Evolutionary conservation across 2,888 invertebrate genomes (phyloP).

Genomic region (Oligia strigilis): DNA sequence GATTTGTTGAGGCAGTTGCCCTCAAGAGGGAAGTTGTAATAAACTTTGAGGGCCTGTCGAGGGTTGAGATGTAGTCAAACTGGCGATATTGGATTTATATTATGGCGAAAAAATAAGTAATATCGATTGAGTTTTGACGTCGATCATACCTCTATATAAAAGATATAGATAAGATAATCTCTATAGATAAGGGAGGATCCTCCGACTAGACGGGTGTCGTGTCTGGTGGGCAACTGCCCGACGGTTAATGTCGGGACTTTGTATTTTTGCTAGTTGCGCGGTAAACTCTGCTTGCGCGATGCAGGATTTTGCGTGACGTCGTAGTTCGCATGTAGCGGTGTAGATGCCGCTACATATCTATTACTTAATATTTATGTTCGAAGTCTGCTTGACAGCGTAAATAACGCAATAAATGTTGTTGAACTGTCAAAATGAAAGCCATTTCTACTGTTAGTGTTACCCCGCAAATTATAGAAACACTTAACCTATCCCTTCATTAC

Average conservation of each 20-base stretch:
- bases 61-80: neutral
- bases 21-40: constrained; percentile 46
- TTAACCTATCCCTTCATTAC: neutral
- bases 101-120: neutral
- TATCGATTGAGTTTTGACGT: neutral
- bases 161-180: too few species aligned
- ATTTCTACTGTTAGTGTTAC: neutral
- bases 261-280: neutral
- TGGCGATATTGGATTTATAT: constrained; percentile 12
- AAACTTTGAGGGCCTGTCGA: constrained; percentile 40
- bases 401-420: neutral
- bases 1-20: constrained; percentile 59
- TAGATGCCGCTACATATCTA: neutral
- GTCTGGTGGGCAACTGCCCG: neutral
- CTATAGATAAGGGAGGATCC: neutral
- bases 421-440: neutral
- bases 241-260: neutral
- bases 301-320: neutral
- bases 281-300: too few species aligned
- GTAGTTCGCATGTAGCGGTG: neutral
- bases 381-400: neutral
- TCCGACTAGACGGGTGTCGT: neutral
- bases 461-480: neutral
- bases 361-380: too few species aligned
- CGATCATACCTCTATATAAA: too few species aligned